Base-by-base conservation (phyloP, 2,797 vertebrate species). In the Lacerta viridis region DNA sequence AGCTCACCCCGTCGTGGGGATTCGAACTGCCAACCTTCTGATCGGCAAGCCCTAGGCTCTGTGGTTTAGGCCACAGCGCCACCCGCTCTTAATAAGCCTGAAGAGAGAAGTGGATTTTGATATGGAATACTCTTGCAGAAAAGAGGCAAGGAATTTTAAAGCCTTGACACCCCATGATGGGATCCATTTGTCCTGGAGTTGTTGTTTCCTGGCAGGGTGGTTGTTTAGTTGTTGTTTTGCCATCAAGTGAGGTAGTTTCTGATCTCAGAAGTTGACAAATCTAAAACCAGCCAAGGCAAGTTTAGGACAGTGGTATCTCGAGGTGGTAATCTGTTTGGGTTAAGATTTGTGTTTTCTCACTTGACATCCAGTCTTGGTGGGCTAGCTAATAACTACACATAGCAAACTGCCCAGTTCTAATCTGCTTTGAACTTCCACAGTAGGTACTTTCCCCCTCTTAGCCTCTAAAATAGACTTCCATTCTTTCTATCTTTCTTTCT, bases 291-390 rank as follows among this genome's bases (percentile, higher is more conserved):
- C 80, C 46, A 50, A 25, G 59, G n/a, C 59, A 66, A 46, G 43
- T 61, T 87, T 39, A 82, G n/a, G 71, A 25, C 80, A 83, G 59
- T 68, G 25, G 43, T 39, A 76, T 5, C 7, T 18, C 23, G 17
- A 59, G 59, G 80, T 39, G 33, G 68, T 39, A 72, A 76, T 83
- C 77, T 77, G 72, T 27, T 46, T 29, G 59, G 59, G 39, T 68
- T 83, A 68, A 83, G 80, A 59, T 29, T 33, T 61, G 41, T 76
- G 72, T 88, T 55, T n/a, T 68, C n/a, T 83, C n/a, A 29, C 33
- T 77, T 69, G 61, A 61, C 87, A 83, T 68, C 29, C 66, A 83
- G 15, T 82, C 64, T 23, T 23, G 23, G 80, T 43, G 25, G 36
- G 36, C 64, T n/a, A 64, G 27, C 55, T 29, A 25, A 64, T 88